A percentile compares a stretch with the other conserved stretches of the same genome.
phyloP scores from a whole-genome alignment of 2,888 invertebrate species.

The Chrysotoxum bicinctum region DNA sequence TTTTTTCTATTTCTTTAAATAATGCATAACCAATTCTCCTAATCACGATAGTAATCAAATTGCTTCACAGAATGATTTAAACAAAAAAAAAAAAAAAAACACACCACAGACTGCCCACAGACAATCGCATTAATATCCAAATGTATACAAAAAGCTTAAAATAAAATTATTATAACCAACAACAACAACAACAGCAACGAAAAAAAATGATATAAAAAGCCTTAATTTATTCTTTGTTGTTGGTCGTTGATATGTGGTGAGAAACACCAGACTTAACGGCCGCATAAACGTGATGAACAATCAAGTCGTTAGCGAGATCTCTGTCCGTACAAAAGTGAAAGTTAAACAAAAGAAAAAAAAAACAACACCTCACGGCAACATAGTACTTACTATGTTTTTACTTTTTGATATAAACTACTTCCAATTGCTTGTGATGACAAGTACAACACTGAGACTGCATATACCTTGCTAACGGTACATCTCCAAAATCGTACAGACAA shows the following conservation, averaged over 20 bases:
- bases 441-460: constrained; percentile 11
- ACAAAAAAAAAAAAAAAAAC: constrained; percentile 14
- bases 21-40: constrained; percentile 59
- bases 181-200: constrained; percentile 18
- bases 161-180: constrained; percentile 25
- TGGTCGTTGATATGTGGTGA: constrained; percentile 58
- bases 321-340: constrained; percentile 61
- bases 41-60: constrained; percentile 67
- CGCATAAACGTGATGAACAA: constrained; percentile 58
- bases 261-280: constrained; percentile 57
- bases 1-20: constrained; percentile 1
- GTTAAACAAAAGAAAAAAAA: constrained; percentile 23
- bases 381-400: neutral
- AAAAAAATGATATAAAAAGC: constrained; percentile 17
- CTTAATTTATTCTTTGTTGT: constrained; percentile 62
- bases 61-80: constrained; percentile 37
- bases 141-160: constrained; percentile 23
- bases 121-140: constrained; percentile 58
- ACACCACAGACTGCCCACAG: constrained; percentile 56
- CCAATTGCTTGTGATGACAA: constrained; percentile 39
- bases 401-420: constrained; percentile 25
- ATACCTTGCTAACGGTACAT: constrained; percentile 28
- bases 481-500: constrained; percentile 52
- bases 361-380: constrained; percentile 20
- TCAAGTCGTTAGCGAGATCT: constrained; percentile 61